Evolutionary conservation across 2,797 vertebrate genomes (phyloP), one percentile per base, ranked within the genome.

Genomic region (Ptychobarbus kaznakovi): DNA sequence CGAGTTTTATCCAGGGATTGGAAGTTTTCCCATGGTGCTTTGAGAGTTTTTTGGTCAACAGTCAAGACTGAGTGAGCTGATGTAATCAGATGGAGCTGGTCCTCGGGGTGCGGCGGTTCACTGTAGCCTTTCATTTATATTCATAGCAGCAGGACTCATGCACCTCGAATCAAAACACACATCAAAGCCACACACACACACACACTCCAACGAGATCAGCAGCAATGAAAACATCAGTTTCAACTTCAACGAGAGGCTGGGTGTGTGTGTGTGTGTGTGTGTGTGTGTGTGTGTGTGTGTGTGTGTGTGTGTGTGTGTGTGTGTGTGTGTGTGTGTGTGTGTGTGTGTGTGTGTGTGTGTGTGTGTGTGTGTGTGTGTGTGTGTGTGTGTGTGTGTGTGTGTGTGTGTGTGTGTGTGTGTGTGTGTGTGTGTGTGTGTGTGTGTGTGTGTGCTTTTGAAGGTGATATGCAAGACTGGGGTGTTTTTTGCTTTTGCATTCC

Each of bases 101-200:
- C 83, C 87, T 88, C 73, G 3, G 84, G 76, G 87, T 79, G 63
- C 58, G 18, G 49, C 4, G 77, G 75, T 68, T 79, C 83, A 86
- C 72, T 68, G 73, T 86, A 88, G 68, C 49, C 80, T 79, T 86
- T 69, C 77, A 87, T 89, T 88, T 86, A 84, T 87, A 90, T 89
- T 90, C 87, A 77, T 77, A 74, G 72, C 85, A 82, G 74, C 22
- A 68, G 44, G 63, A 89, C 63, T 46, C 75, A 46, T 80, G 83
- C 80, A 82, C 78, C 78, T 86, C 70, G 56, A 76, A 89, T 84
- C 87, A 82, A 89, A 88, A 84, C 78, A 82, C 83, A 87, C 82
- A 89, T 89, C 89, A 86, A 80, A 88, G 81, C 10, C 69, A 44
- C 83, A 80, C 82, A 80, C 38, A 73, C 38, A 69, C 38, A 72